Base-by-base conservation (phyloP, 1,140 invertebrate genomes). In the Dinoponera quadriceps region DNA sequence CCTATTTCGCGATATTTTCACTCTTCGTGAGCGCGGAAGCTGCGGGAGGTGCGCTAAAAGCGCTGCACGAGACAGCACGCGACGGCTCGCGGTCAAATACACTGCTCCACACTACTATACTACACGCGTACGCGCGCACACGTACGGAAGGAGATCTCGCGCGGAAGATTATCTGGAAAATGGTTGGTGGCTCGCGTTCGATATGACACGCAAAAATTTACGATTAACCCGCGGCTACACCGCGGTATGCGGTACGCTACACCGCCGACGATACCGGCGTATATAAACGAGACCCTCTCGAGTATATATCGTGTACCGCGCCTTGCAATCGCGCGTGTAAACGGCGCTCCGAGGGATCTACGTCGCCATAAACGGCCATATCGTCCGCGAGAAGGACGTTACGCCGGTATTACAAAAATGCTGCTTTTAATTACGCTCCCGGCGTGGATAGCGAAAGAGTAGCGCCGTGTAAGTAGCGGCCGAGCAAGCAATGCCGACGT, bases 321-420 rank as follows among this genome's bases (percentile, higher is more conserved):
- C 83, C 80, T 85, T 60, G 85, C 85, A 86, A 90, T 90, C 88
- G 87, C 87, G 82, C 89, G 86, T 86, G 85, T 90, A 87, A 90
- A 89, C 82, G 84, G 84, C 51, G 49, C 75, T 48, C n/a, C 73
- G 51, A 5, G 20, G 62, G 51, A 83, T 78, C 82, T 83, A 83
- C 63, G 44, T 55, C 54, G 55, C 74, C 74, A 83, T 83, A 80
- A 83, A 78, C 29, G 33, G 38, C 63, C 74, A 54, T 83, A 80
- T 83, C 63, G 74, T 62, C 20, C n/a, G 63, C 38, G 44, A 9
- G 38, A 27, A 11, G 20, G 62, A 68, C 44, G 48, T 68, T 27
- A 75, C 51, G 44, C 57, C 57, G 57, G 55, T 59, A 71, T 80
- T 80, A 49, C 75, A 65, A 72, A 81, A 84, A 81, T 27, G 33